These are phyloP conservation scores for Larimichthys polyactis DNA, from an alignment of 2,113 vertebrate species.

Conservation along the genomic window DNA sequence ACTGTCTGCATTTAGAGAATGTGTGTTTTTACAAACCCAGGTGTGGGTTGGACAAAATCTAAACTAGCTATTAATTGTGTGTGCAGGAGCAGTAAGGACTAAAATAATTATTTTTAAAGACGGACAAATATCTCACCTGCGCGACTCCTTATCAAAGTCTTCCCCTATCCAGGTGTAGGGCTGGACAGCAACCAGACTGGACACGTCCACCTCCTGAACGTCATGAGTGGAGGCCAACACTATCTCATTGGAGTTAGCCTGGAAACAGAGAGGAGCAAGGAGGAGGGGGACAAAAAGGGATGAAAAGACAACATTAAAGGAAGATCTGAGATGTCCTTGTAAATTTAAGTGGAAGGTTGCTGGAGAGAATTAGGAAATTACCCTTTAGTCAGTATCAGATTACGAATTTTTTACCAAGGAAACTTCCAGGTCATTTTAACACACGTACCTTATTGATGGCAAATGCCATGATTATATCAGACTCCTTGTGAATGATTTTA, in stretches of 20 bases:
- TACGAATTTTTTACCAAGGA: background rate
- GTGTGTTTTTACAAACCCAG: background rate
- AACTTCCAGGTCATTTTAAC: background rate
- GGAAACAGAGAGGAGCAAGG: constrained; percentile 31
- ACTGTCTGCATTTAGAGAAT: background rate
- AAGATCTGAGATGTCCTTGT: background rate
- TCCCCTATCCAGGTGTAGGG: constrained; percentile 98
- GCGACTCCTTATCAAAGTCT: constrained; percentile 96
- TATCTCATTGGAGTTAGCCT: constrained; percentile 96
- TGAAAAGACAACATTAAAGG: background rate
- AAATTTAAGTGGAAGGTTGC: background rate
- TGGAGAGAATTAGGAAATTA: background rate
- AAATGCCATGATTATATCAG: constrained; percentile 99
- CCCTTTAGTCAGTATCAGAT: background rate
- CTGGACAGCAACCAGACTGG: constrained; percentile 92
- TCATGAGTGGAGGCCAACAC: constrained; percentile 98
- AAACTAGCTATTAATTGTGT: background rate
- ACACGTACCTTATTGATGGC: constrained; percentile 91
- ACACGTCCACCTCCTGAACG: constrained; percentile 97
- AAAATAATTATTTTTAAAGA: background rate
- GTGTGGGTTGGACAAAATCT: background rate
- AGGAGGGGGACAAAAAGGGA: constrained; percentile 19
- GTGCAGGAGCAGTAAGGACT: background rate
- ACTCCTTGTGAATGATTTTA: constrained; percentile 98
- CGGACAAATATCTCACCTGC: constrained; percentile 85